Evolutionary conservation across 2,888 invertebrate genomes (phyloP).

Genomic region (Drosophila anomalata): DNA sequence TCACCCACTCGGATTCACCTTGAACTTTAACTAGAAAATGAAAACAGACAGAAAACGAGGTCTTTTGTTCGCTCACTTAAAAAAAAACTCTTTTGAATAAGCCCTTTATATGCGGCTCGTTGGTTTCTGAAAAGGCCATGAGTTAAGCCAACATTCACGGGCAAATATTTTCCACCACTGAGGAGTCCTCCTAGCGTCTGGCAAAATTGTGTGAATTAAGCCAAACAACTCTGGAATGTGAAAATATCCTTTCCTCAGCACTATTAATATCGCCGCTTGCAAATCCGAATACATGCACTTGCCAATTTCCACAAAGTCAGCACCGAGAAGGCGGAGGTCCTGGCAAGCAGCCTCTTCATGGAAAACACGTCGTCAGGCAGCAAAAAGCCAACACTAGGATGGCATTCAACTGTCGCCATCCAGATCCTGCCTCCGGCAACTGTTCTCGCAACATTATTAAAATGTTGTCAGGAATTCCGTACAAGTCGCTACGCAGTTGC

Average conservation of each 20-base stretch:
- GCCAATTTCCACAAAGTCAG: slow-evolving; percentile 20
- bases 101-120: slow-evolving; percentile 2
- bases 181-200: neutral
- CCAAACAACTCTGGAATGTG: neutral
- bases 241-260: slow-evolving; percentile 1
- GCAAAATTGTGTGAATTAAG: slow-evolving; percentile 4
- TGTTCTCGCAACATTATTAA: slow-evolving; percentile 64
- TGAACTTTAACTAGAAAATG: slow-evolving; percentile 28
- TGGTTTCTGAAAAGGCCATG: slow-evolving; percentile 18
- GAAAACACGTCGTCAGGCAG: slow-evolving; percentile 28
- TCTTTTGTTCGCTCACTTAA: slow-evolving; percentile 16
- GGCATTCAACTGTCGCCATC: slow-evolving; percentile 31
- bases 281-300: slow-evolving; percentile 20
- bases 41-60: slow-evolving; percentile 17
- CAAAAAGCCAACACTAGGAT: slow-evolving; percentile 38
- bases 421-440: slow-evolving; percentile 43
- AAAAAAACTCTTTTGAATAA: slow-evolving; percentile 30
- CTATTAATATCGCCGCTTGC: slow-evolving; percentile 13
- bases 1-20: slow-evolving; percentile 15
- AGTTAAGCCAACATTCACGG: slow-evolving; percentile 32
- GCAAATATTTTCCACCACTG: neutral
- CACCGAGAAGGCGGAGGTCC: neutral
- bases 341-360: slow-evolving; percentile 9
- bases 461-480: slow-evolving; percentile 71
- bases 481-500: slow-evolving; percentile 33